Evolutionary conservation across 2,797 vertebrate species (phyloP), one percentile per base, ranked within the genome.

Genomic region (Esox masquinongy): DNA sequence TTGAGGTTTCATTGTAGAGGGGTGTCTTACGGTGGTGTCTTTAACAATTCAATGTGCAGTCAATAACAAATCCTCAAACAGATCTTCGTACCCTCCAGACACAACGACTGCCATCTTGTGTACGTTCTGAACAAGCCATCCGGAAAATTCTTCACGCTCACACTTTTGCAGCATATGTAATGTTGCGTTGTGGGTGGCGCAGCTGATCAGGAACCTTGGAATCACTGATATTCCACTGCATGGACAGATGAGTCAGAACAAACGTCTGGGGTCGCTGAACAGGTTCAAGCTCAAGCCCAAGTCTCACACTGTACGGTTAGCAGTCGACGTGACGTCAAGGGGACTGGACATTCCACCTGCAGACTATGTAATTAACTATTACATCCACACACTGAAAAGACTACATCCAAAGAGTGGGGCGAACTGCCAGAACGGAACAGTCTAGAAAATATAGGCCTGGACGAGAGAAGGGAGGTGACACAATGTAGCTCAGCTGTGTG

Each of bases 311-410:
- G 95, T 99, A 83, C 93, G 99, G 77, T 90, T 99, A 83, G 97
- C 98, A 0, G 99, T 98, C 0, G 98, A 99, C 22, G 98, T 99
- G 84, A 97, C 98, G 1, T 99, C 98, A 83, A 94, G 98, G 80
- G 97, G 98, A 0, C 89, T 99, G 80, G 98, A 99, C 87, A 99
- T 99, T 71, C 97, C 98, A 24, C 98, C 99, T 0, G 97, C 99
- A 0, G 97, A 99, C 90, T 98, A 98, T 0, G 97, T 99, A 80
- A 96, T 99, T 83, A 99, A 99, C 92, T 98, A 98, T 29, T 98
- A 99, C 93, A 99, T 99, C 90, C 98, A 98, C 97, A 0, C 98
- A 99, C 86, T 99, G 97, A 5, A 99, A 99, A 96, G 98, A 99
- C 91, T 99, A 99, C 84, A 99, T 99, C 87, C 97, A 99, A 82